Percentiles rank a stretch among this genome's conserved stretches.
Evolutionary conservation across 2,113 vertebrate genomes (phyloP).

Genomic region (Petrocephalus zakoni): DNA sequence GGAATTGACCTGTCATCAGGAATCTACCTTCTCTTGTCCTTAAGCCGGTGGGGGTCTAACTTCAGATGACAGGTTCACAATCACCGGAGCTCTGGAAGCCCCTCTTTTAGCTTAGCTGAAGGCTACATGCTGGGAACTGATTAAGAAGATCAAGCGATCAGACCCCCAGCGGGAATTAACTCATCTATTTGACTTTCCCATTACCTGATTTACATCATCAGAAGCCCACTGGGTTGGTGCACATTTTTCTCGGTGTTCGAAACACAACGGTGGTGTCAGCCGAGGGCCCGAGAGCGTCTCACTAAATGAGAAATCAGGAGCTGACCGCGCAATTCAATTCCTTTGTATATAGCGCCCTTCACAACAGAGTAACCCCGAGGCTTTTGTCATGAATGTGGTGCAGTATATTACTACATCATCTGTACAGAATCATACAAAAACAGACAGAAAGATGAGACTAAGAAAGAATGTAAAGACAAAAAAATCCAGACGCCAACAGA

Average conservation of each 20-base stretch:
- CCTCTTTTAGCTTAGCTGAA: background rate
- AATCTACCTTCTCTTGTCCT: background rate
- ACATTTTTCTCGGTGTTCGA: background rate
- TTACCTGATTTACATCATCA: slow-evolving; percentile 1
- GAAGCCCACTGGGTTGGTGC: background rate
- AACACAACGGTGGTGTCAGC: background rate
- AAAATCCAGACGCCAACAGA: background rate
- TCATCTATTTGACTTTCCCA: background rate
- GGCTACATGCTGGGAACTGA: slow-evolving; percentile 5
- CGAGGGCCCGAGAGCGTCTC: background rate
- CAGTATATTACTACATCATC: background rate
- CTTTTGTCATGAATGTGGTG: background rate
- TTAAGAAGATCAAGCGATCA: background rate
- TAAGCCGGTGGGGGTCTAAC: background rate
- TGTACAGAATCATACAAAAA: background rate
- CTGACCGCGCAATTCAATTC: background rate
- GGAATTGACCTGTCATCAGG: background rate
- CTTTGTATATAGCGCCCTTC: background rate
- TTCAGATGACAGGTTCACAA: background rate
- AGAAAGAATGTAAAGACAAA: background rate
- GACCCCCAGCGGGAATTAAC: background rate
- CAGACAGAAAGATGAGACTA: background rate
- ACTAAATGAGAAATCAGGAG: background rate
- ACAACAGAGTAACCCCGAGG: background rate
- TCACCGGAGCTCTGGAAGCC: background rate